Percentiles rank a stretch among this genome's conserved stretches.
These are phyloP conservation scores for Helicolenus hilgendorfi DNA, from an alignment of 2,797 vertebrate genomes.

Conservation along the genomic window DNA sequence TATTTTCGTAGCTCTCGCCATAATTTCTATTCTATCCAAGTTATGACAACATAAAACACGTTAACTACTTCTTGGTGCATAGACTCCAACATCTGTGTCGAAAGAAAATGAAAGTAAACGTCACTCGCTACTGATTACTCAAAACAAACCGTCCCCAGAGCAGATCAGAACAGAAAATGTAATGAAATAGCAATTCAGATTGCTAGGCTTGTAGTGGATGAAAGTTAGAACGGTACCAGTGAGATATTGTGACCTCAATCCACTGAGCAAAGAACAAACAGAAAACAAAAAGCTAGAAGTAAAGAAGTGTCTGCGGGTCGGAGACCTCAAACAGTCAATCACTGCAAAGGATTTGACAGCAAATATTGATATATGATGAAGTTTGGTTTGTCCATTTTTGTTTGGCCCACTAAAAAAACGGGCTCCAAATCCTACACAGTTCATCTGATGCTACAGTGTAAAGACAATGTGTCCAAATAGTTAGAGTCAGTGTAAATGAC, in stretches of 20 bases:
- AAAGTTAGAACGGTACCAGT: not conserved
- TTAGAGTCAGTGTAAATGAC: not conserved
- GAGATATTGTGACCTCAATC: not conserved
- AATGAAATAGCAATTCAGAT: not conserved
- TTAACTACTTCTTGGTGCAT: not conserved
- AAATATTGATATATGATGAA: not conserved
- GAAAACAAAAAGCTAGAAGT: not conserved
- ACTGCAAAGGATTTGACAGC: not conserved
- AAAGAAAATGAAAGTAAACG: not conserved
- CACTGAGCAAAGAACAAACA: not conserved
- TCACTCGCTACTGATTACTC: not conserved
- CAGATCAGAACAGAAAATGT: not conserved
- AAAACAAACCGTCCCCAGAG: not conserved
- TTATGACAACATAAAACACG: not conserved
- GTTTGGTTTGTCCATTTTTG: not conserved
- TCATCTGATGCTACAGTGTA: not conserved
- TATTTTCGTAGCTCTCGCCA: not conserved
- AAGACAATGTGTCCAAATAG: not conserved
- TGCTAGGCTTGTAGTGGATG: not conserved
- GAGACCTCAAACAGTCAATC: slow-evolving; percentile 1
- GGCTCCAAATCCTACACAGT: not conserved
- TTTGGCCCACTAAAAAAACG: not conserved
- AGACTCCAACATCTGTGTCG: not conserved
- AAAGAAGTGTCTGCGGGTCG: not conserved
- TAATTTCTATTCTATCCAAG: not conserved